Percentiles rank a stretch among this genome's conserved stretches.
Evolutionary conservation across 1,140 invertebrate genomes (phyloP).

Genomic region (Mylabris phalerata): DNA sequence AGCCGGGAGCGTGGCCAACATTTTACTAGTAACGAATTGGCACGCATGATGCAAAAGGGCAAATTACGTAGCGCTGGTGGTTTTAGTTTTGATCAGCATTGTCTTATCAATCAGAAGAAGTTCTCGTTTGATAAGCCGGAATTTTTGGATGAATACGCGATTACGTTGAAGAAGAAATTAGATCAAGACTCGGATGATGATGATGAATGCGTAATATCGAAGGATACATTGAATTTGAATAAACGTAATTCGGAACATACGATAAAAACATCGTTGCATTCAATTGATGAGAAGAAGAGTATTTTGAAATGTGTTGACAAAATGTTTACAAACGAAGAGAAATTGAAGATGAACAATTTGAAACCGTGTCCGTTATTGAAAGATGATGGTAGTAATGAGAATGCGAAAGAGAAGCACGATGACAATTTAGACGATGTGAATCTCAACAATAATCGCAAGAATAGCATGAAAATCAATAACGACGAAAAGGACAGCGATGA

Average conservation of each 20-base stretch:
- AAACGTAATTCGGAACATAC: slow-evolving; percentile 39
- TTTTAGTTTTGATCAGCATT: slow-evolving; percentile 40
- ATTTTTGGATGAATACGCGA: slow-evolving; percentile 38
- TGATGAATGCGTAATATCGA: slow-evolving; percentile 33
- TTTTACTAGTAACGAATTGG: slow-evolving; percentile 34
- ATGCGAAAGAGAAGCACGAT: neutral
- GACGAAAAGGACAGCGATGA: slow-evolving; percentile 23
- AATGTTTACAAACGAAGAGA: slow-evolving; percentile 22
- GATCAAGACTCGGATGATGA: slow-evolving; percentile 22
- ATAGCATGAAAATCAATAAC: slow-evolving; percentile 17
- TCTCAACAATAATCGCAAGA: slow-evolving; percentile 14
- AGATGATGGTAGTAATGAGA: neutral
- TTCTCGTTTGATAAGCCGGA: slow-evolving; percentile 37
- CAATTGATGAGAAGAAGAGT: slow-evolving; percentile 35
- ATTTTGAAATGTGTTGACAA: slow-evolving; percentile 34
- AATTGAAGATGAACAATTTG: slow-evolving; percentile 24
- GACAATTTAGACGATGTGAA: slow-evolving; percentile 1
- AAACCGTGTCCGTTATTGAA: slow-evolving; percentile 1
- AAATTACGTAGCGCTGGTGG: slow-evolving; percentile 34
- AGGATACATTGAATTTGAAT: slow-evolving; percentile 39
- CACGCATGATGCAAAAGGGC: slow-evolving; percentile 33
- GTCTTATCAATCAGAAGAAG: slow-evolving; percentile 35
- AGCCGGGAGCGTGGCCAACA: slow-evolving; percentile 47
- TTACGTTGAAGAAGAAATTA: slow-evolving; percentile 33
- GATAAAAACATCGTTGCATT: slow-evolving; percentile 24